Evolutionary conservation across 2,888 invertebrate species (phyloP), one percentile per base, ranked within the genome.

Genomic region (Drosophila siamana): DNA sequence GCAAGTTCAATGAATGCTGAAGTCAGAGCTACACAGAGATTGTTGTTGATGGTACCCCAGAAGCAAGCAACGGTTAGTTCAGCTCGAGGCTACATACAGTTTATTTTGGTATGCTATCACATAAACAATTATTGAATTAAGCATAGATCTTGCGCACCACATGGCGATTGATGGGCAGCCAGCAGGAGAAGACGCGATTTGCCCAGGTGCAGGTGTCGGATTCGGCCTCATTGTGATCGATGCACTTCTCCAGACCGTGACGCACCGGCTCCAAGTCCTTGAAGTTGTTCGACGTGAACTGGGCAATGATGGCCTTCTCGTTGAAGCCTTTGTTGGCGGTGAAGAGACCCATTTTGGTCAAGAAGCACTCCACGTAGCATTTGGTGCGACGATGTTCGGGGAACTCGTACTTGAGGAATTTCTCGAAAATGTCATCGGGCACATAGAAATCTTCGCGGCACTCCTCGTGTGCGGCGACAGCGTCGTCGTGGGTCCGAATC

Each of bases 291-390:
- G 74, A 66, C 0, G 89, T 90, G 59, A 92, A 90, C 68, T 92
- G 92, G 0, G 78, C 8, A 0, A 91, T 75, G 2, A 92, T 88
- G 26, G 74, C 74, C 8, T 85, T 88, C 64, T 91, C 84, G 54
- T 86, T 64, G 77, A 84, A 92, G 2, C 92, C 92, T 24, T 74
- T 85, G 5, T 50, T 69, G 4, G 89, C 88, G 0, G 79, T 81
- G 56, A 91, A 92, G 0, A 92, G 64, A 0, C 89, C 91, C 83
- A 92, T 89, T 73, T 91, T 90, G 60, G 88, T 90, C n/a, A 92
- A 75, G 64, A 91, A 90, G 56, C 92, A 92, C 72, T 90, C 90
- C 2, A 92, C 80, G 56, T 91, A 92, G 74, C 91, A 91, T 13
- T 82, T 86, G 40, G 92, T 92, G 43, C 72, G 86, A 7, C 89